Evolutionary conservation across 2,888 invertebrate genomes (phyloP), one percentile per base, ranked within the genome.

Genomic region (Sceliomorpha sp.): DNA sequence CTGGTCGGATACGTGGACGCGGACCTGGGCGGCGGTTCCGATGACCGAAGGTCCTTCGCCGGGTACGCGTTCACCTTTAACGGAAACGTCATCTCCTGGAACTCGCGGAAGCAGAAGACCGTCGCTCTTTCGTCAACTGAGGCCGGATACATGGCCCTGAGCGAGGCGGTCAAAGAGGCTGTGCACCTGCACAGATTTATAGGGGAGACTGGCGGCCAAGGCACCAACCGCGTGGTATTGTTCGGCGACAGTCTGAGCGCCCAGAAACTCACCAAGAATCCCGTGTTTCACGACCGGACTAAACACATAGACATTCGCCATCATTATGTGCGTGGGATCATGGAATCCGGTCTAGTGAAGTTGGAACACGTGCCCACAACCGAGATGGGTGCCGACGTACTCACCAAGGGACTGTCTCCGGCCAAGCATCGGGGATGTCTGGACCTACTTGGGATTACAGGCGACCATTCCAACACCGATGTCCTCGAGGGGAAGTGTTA

Each of bases 121-220:
- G 37, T 45, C 26, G 58, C 58, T 2, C 36, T 37, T 10, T 58
- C 47, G 1, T 37, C 37, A n/a, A 58, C 58, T 5, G 58, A 58
- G 10, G 58, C 47, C 1, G 58, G 47, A 20, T 58, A 58, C 27
- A 47, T 50, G 39, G 48, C 24, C 2, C 24, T 59, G 1, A 20
- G 29, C 6, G 48, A 31, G 15, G 39, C 59, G 5, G 26, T 17
- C 1, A 59, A 59, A 13, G 50, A 48, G 13, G 36, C 59, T 0
- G 27, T 48, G 0, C 40, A 50, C 31, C 9, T 55, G n/a, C 42
- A 15, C 15, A 34, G 24, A n/a, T 55, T 55, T 12, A 26, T 44
- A 8, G 6, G 7, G 3, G 44, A 44, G n/a, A 6, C 32, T 4
- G 53, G 42, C 1, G 10, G 31, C 9, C 7, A 2, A 6, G 15